Conservation (phyloP, 2,797 vertebrate species). For the Staurois parvus region DNA sequence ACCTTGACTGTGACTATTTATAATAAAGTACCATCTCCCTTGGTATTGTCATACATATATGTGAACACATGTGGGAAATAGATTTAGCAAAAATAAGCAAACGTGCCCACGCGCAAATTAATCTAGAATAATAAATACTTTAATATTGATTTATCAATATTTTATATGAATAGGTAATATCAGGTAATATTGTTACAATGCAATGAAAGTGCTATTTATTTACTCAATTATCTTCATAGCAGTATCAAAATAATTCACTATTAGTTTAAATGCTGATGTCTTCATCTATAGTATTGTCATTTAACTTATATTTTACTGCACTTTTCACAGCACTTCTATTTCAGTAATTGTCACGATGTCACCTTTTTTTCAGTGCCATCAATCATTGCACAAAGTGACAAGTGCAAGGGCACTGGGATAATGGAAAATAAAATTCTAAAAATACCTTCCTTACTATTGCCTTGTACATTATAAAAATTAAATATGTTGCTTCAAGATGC, state of each 20-base stretch:
- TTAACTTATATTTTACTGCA: background rate
- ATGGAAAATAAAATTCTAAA: slow-evolving; percentile 39
- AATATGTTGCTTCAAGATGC: background rate
- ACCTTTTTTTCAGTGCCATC: slow-evolving; percentile 30
- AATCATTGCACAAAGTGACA: slow-evolving; percentile 39
- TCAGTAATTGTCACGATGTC: slow-evolving; percentile 45
- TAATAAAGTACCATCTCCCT: no score
- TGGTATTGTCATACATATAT: no score
- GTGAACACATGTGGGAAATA: no score
- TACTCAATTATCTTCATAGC: no score
- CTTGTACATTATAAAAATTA: background rate
- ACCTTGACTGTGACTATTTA: no score
- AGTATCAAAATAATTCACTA: background rate
- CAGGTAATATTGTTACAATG: no score
- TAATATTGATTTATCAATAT: no score
- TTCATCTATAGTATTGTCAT: slow-evolving; percentile 11
- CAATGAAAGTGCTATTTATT: no score
- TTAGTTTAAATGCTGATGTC: background rate
- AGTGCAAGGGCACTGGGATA: slow-evolving; percentile 29
- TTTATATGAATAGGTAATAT: no score
- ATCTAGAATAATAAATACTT: no score
- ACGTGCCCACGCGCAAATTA: no score
- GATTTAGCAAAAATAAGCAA: no score
- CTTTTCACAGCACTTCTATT: slow-evolving; percentile 26
- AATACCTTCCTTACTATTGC: background rate